Evolutionary conservation across 2,888 invertebrate species (phyloP), one percentile per base, ranked within the genome.

Genomic region (Papilio protenor): DNA sequence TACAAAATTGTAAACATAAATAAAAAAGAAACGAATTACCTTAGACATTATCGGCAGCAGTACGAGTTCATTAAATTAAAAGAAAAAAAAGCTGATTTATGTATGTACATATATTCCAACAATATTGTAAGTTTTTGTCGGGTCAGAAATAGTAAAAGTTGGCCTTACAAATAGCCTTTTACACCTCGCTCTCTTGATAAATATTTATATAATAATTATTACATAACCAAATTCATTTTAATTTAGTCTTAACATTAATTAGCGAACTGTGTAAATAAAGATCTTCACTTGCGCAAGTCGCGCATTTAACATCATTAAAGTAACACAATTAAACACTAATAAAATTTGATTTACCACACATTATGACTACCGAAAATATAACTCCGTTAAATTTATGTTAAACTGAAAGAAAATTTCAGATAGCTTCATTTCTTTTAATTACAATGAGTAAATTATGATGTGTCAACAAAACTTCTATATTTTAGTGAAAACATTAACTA

Each of bases 1-100:
- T n/a, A 4, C 23, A 8, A 64, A 33, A 61, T 27, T 16, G 27
- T 59, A 59, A 61, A 16, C 11, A 40, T 52, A 73, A 59, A 61
- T 45, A 49, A 57, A 61, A 73, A 23, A 61, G 23, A 23, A 61
- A 61, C 47, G 57, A 27, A 61, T 61, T 73, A 73, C 59, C 73
- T 61, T 47, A 59, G 45, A 59, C 59, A 12, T 27, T 64, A 33
- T 64, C 18, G 14, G 18, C 64, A 64, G 18, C 16, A 8, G 1
- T 33, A n/a, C 11, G 33, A 10, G 21, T 33, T 33, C 6, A 59
- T 21, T 64, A 33, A 64, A 5, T 64, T 16, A 33, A 33, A 33
- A 61, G 10, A 52, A 57, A 64, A 64, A 18, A 64, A 33, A 6
- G 8, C 33, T 33, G 1, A 33, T 27, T 23, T 64, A 33, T 18